These are phyloP conservation scores for Hippoglossus hippoglossus DNA, from an alignment of 2,797 vertebrate species.

Conservation along the genomic window DNA sequence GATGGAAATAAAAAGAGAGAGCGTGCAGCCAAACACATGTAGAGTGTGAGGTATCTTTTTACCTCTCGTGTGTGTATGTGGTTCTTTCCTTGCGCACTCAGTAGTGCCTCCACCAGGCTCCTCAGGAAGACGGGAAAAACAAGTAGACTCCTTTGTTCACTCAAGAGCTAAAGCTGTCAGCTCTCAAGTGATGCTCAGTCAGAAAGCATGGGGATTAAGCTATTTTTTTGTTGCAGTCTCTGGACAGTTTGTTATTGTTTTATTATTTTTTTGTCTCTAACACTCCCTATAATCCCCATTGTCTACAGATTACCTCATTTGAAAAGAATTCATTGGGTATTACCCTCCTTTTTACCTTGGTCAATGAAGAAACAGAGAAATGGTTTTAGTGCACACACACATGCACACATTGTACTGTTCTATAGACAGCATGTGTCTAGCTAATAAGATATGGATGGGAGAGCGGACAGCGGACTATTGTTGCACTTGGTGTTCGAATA, in stretches of 20 bases:
- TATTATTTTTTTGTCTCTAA: conserved; percentile 65
- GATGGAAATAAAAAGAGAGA: conserved; percentile 13
- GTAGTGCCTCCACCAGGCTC: neutral
- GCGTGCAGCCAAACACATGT: conserved; percentile 23
- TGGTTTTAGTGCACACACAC: conserved; percentile 15
- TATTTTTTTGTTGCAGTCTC: conserved; percentile 70
- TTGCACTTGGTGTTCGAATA: conserved; percentile 45
- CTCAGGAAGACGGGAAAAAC: conserved; percentile 9
- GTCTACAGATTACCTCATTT: conserved; percentile 69
- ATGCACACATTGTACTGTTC: conserved; percentile 15
- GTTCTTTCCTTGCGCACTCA: conserved; percentile 9
- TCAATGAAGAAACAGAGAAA: conserved; percentile 21
- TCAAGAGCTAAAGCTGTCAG: conserved; percentile 38
- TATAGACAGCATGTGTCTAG: conserved; percentile 15
- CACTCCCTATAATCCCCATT: conserved; percentile 67
- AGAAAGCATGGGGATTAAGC: conserved; percentile 64
- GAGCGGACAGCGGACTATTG: conserved; percentile 26
- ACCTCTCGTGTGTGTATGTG: conserved; percentile 30
- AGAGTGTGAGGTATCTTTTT: conserved; percentile 30
- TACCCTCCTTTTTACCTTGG: conserved; percentile 31
- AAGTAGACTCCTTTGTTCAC: conserved; percentile 25
- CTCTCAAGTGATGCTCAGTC: conserved; percentile 64
- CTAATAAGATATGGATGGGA: conserved; percentile 42
- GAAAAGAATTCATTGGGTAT: conserved; percentile 54
- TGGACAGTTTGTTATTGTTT: conserved; percentile 72